phyloP scores from a whole-genome alignment of 2,797 vertebrate genomes.

The Molothrus ater region DNA sequence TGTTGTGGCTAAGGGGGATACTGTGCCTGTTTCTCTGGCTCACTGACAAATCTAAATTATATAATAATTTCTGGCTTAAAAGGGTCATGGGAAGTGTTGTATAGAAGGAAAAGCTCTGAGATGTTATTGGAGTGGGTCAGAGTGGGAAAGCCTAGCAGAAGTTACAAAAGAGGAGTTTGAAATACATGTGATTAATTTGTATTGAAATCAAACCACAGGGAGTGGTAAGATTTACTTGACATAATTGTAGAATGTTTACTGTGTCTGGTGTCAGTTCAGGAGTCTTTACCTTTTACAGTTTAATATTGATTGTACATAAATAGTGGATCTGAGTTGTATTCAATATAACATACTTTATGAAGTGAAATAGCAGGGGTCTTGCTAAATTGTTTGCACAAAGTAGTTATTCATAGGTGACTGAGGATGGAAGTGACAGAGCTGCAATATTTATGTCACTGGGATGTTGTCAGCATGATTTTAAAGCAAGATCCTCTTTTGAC shows the following conservation, averaged over 20 bases:
- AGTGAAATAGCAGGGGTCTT: not conserved
- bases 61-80: not conserved
- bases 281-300: not conserved
- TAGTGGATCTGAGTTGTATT: not conserved
- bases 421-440: not conserved
- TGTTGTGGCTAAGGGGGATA: not conserved
- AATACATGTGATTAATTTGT: not conserved
- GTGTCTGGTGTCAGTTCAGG: not conserved
- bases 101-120: not conserved
- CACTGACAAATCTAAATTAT: not conserved
- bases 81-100: not conserved
- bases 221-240: not conserved
- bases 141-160: not conserved
- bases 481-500: not conserved
- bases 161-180: not conserved
- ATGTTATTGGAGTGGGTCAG: not conserved
- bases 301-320: not conserved
- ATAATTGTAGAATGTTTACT: not conserved
- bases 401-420: not conserved
- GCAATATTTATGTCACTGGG: not conserved
- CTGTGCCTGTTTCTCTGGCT: not conserved
- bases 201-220: not conserved
- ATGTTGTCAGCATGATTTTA: not conserved
- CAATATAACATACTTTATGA: not conserved
- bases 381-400: not conserved